A percentile compares a stretch with the other conserved stretches of the same genome.
These are phyloP conservation scores for Calliphora vicina DNA, from an alignment of 1,140 invertebrate species.

Conservation along the genomic window DNA sequence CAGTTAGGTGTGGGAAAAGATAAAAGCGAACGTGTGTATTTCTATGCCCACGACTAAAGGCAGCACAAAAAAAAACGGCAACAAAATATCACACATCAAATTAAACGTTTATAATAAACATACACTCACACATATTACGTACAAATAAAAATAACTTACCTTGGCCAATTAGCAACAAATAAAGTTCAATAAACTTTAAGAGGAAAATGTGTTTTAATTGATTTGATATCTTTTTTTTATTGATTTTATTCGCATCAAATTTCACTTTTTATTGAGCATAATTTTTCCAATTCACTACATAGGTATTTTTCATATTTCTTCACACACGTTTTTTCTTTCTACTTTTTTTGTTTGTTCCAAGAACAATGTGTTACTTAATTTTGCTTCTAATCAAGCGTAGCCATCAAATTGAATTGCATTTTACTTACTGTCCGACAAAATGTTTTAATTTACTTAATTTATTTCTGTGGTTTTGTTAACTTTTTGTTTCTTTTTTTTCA, in stretches of 20 bases:
- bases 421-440: background rate
- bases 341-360: background rate
- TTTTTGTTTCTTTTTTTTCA: background rate
- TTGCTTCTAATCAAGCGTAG: background rate
- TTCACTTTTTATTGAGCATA: background rate
- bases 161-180: background rate
- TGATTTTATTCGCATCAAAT: background rate
- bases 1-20: background rate
- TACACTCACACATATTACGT: background rate
- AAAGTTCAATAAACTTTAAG: constrained; percentile 14
- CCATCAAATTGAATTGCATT: background rate
- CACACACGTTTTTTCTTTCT: background rate
- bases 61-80: background rate
- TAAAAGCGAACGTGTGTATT: no score
- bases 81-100: no score
- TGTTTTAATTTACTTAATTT: background rate
- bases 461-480: background rate
- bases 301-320: background rate
- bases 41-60: no score
- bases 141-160: background rate
- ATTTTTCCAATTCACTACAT: background rate
- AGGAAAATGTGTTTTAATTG: background rate
- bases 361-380: background rate
- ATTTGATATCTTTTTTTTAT: background rate
- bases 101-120: no score